phyloP scores from a whole-genome alignment of 2,888 invertebrate genomes.

The Polydrusus pterygomalis region DNA sequence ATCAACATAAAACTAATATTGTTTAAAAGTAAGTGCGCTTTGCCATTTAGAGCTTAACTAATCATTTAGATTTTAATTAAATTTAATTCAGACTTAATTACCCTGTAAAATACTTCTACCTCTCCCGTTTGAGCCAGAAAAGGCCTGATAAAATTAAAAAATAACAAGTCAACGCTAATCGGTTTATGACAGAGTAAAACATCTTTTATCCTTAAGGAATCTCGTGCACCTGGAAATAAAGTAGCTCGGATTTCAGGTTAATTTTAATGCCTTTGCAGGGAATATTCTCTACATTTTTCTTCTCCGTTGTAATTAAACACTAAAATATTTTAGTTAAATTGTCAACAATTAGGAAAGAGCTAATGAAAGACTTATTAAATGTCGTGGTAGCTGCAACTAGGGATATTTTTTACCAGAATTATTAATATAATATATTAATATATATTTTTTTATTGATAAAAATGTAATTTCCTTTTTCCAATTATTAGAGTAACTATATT shows the following conservation, averaged over 20 bases:
- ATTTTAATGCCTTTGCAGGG: not conserved
- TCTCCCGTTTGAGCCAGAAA: conserved; percentile 4
- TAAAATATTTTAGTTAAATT: not conserved
- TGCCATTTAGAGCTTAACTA: not conserved
- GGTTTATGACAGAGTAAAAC: conserved; percentile 24
- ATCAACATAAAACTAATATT: too few relatives aligned
- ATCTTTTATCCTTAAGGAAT: conserved; percentile 17
- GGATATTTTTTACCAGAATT: too few relatives aligned
- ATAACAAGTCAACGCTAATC: conserved; percentile 22
- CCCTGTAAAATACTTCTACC: not conserved
- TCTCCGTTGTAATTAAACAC: not conserved
- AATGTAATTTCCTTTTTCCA: too few relatives aligned
- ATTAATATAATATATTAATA: too few relatives aligned
- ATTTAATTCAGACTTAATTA: conserved; percentile 7
- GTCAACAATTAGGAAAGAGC: not conserved
- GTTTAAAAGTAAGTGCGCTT: too few relatives aligned
- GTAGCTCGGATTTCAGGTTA: conserved; percentile 2
- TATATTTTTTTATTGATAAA: too few relatives aligned
- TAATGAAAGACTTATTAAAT: not conserved
- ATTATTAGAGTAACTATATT: too few relatives aligned
- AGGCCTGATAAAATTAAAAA: conserved; percentile 11
- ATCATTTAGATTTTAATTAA: conserved; percentile 5
- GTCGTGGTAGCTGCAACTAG: too few relatives aligned
- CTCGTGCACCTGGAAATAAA: conserved; percentile 9
- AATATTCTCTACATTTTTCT: not conserved